phyloP scores from a whole-genome alignment of 2,113 vertebrate genomes.

The Leptobrachium ailaonicum region DNA sequence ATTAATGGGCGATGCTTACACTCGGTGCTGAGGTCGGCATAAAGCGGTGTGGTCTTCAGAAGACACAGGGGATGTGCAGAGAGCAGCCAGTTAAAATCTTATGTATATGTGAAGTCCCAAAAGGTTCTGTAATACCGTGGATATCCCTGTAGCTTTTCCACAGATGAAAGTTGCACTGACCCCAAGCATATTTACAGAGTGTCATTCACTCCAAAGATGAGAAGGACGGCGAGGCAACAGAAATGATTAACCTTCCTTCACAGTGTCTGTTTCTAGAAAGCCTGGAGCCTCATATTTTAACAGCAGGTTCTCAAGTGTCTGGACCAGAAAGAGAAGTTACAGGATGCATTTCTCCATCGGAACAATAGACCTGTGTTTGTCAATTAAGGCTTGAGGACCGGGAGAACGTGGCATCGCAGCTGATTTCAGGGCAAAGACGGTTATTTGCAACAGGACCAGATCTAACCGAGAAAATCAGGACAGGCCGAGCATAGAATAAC shows the following conservation, averaged over 20 bases:
- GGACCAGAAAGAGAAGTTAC: slow-evolving; percentile 55
- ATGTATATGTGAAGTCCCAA: slow-evolving; percentile 50
- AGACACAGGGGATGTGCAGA: rapidly evolving
- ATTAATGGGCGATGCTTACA: too few species aligned
- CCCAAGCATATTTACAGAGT: slow-evolving; percentile 52
- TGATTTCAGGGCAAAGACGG: neutral
- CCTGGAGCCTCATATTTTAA: slow-evolving; percentile 47
- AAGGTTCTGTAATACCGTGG: slow-evolving; percentile 45
- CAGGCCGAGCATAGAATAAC: too few species aligned
- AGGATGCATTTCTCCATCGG: neutral
- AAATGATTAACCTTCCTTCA: slow-evolving; percentile 50
- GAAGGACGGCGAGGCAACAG: slow-evolving; percentile 48
- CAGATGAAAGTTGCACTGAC: slow-evolving; percentile 54
- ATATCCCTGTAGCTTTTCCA: slow-evolving; percentile 44
- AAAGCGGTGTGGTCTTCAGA: neutral
- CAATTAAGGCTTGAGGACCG: neutral
- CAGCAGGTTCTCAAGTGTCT: slow-evolving; percentile 41
- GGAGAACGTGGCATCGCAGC: neutral
- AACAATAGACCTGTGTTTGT: slow-evolving; percentile 24
- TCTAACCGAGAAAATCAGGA: too few species aligned
- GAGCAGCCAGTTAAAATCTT: slow-evolving; percentile 49
- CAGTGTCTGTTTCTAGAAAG: slow-evolving; percentile 40
- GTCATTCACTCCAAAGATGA: slow-evolving; percentile 51
- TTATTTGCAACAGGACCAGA: too few species aligned
- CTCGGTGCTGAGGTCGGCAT: too few species aligned